These are phyloP conservation scores for Stenichneumon culpator DNA, from an alignment of 2,888 invertebrate genomes.

Conservation along the genomic window DNA sequence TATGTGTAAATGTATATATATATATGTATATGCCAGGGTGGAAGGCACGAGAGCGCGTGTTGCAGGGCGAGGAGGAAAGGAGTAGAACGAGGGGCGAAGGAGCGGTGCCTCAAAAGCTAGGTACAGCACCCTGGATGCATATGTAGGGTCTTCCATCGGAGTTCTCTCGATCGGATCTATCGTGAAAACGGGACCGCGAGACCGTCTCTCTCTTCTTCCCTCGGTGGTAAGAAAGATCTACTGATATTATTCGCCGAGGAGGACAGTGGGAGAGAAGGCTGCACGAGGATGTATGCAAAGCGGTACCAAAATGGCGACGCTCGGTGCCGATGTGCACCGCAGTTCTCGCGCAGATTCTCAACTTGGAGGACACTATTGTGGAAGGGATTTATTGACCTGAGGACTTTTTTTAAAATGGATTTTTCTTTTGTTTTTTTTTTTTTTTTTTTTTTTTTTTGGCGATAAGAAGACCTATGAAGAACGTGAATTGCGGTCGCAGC, in stretches of 20 bases:
- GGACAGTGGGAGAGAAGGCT: neutral
- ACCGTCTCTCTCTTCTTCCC: neutral
- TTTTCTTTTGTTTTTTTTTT: neutral
- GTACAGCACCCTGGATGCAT: neutral
- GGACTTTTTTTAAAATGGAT: neutral
- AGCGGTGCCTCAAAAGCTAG: constrained; percentile 4
- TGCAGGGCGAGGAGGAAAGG: constrained; percentile 17
- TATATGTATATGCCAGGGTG: neutral
- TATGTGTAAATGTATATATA: no score
- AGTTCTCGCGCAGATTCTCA: neutral
- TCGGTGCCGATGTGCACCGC: neutral
- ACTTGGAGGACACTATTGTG: neutral
- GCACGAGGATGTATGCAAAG: constrained; percentile 24
- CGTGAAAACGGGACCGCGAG: neutral
- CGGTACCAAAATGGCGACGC: constrained; percentile 59
- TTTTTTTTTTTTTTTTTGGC: neutral
- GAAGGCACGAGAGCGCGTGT: neutral
- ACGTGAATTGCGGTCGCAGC: neutral
- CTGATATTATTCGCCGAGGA: constrained; percentile 35
- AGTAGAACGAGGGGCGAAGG: constrained; percentile 24
- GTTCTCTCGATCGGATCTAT: neutral
- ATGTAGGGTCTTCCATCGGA: neutral
- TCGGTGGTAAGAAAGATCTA: constrained; percentile 15
- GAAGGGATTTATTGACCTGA: neutral
- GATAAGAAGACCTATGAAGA: neutral